These are phyloP conservation scores for Talpa occidentalis DNA, from an alignment of 2,113 vertebrate species.

Conservation along the genomic window DNA sequence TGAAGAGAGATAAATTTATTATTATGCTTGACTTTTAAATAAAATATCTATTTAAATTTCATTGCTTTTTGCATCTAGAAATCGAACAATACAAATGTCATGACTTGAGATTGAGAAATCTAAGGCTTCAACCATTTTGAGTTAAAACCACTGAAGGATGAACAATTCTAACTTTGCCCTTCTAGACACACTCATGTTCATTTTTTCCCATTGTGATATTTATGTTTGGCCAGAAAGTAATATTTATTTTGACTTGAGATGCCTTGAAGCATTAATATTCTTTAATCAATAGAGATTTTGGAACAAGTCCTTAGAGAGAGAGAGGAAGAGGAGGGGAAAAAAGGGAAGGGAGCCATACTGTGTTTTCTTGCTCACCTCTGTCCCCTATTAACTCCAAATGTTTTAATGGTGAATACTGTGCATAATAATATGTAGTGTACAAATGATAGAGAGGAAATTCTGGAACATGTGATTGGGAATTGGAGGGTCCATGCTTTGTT, in stretches of 20 bases:
- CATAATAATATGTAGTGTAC: neutral
- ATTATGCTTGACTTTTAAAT: neutral
- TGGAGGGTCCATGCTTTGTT: neutral
- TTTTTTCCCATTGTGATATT: neutral
- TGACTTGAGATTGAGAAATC: neutral
- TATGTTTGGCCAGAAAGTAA: slow-evolving; percentile 20
- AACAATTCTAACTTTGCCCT: neutral
- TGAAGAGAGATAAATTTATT: neutral
- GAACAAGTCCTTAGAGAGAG: neutral
- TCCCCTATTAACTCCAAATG: neutral
- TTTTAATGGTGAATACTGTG: neutral
- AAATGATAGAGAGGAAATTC: neutral
- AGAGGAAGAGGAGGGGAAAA: neutral
- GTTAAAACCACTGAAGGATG: neutral
- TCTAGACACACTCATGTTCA: fast-evolving
- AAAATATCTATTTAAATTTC: neutral
- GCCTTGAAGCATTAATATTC: neutral
- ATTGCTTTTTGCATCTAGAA: neutral
- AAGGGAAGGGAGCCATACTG: too few species aligned
- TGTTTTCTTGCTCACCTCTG: neutral
- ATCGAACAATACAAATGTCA: neutral
- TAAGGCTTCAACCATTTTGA: neutral
- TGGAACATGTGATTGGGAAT: neutral
- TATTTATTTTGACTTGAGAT: slow-evolving; percentile 43
- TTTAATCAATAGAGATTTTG: slow-evolving; percentile 3